Conservation (phyloP, 64 coral and sea anemone species). For the Actinia equina region DNA sequence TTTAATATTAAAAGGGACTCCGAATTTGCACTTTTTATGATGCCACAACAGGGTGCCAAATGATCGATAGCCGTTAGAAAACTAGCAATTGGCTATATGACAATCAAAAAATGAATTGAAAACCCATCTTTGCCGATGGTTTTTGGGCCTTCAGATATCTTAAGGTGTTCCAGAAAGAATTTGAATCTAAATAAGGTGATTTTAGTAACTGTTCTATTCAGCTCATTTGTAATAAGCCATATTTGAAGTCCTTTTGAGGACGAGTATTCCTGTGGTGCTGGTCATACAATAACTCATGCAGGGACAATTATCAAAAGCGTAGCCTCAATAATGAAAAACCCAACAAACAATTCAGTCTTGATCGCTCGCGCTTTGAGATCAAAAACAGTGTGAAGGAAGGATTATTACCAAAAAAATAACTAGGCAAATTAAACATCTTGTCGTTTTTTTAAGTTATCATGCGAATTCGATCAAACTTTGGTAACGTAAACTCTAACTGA, state of each 20-base stretch:
- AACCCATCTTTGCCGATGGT: background rate
- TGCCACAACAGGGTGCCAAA: background rate
- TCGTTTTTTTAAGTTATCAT: background rate
- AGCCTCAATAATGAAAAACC: constrained; percentile 10
- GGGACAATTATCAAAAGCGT: constrained; percentile 6
- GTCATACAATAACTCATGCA: background rate
- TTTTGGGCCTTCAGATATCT: background rate
- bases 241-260: background rate
- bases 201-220: background rate
- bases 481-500: too few relatives aligned
- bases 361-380: background rate
- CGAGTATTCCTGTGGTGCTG: background rate
- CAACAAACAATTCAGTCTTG: background rate
- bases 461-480: too few relatives aligned
- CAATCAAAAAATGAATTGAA: background rate
- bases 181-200: background rate
- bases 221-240: constrained; percentile 8
- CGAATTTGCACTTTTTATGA: constrained; percentile 8
- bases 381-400: background rate
- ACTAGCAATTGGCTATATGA: background rate
- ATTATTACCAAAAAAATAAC: background rate
- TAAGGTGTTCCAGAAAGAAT: background rate
- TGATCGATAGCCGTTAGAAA: background rate
- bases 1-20: constrained; percentile 6
- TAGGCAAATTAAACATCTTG: background rate